Conservation (phyloP, 1,140 invertebrate genomes). For the Nebria ingens region DNA sequence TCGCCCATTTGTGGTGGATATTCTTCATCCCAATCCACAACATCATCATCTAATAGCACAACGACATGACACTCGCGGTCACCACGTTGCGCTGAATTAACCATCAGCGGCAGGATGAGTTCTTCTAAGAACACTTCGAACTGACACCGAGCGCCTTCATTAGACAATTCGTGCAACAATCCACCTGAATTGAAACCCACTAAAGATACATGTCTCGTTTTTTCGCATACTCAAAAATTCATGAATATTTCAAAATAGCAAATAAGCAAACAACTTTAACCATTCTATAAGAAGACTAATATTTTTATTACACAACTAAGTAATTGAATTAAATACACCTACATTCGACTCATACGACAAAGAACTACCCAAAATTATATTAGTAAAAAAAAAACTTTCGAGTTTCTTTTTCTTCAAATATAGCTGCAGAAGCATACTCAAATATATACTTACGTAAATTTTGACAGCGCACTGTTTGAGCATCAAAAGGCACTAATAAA, state of each 20-base stretch:
- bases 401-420: too few relatives aligned
- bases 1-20: slow-evolving; percentile 99
- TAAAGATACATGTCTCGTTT: slow-evolving; percentile 16
- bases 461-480: slow-evolving; percentile 89
- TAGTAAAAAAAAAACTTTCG: too few relatives aligned
- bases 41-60: slow-evolving; percentile 88
- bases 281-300: too few relatives aligned
- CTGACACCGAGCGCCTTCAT: slow-evolving; percentile 94
- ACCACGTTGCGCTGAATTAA: slow-evolving; percentile 82
- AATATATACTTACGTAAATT: slow-evolving; percentile 68
- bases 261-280: too few relatives aligned
- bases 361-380: too few relatives aligned
- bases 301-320: too few relatives aligned
- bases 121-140: slow-evolving; percentile 96
- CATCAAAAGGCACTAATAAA: slow-evolving; percentile 94
- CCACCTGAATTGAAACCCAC: slow-evolving; percentile 56
- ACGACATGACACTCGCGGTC: slow-evolving; percentile 89
- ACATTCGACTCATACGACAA: too few relatives aligned
- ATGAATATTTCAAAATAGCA: too few relatives aligned
- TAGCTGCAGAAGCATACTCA: slow-evolving; percentile 10
- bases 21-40: slow-evolving; percentile 97
- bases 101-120: slow-evolving; percentile 92
- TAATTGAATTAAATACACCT: too few relatives aligned
- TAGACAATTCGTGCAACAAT: slow-evolving; percentile 93
- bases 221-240: too few relatives aligned